phyloP scores from a whole-genome alignment of 2,797 vertebrate species.

The Rhinogobio ventralis region DNA sequence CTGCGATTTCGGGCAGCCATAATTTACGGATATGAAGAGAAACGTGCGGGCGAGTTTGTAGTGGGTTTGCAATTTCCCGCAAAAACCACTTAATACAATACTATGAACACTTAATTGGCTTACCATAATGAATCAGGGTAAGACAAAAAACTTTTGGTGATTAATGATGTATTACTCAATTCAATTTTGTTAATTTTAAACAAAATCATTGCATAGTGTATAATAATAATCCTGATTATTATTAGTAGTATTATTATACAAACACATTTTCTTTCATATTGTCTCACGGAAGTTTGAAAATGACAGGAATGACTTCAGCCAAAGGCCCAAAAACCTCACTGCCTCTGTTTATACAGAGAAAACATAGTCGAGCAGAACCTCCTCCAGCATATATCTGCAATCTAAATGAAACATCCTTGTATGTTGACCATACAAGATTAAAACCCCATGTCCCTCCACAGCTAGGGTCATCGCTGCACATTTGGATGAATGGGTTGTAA shows the following conservation, averaged over 20 bases:
- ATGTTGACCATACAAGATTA: slow-evolving; percentile 14
- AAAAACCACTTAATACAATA: neutral
- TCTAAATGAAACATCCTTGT: slow-evolving; percentile 1
- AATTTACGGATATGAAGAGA: neutral
- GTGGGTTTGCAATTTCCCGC: neutral
- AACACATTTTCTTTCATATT: neutral
- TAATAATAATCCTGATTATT: neutral
- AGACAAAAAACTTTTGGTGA: no score
- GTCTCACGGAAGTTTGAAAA: neutral
- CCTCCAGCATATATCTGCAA: neutral
- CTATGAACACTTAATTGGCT: no score
- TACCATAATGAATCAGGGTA: no score
- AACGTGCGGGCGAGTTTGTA: neutral
- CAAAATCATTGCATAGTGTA: no score
- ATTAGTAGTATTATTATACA: neutral
- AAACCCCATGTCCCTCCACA: neutral
- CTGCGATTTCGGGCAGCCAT: neutral
- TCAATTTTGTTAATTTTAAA: no score
- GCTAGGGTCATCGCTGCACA: neutral
- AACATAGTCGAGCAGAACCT: slow-evolving; percentile 23
- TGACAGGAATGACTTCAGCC: neutral
- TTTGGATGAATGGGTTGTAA: slow-evolving; percentile 15
- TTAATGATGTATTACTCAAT: no score
- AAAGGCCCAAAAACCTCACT: neutral
- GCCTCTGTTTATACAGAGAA: neutral